Base-by-base conservation (phyloP, 1,140 invertebrate species). In the Diachasma alloeum region DNA sequence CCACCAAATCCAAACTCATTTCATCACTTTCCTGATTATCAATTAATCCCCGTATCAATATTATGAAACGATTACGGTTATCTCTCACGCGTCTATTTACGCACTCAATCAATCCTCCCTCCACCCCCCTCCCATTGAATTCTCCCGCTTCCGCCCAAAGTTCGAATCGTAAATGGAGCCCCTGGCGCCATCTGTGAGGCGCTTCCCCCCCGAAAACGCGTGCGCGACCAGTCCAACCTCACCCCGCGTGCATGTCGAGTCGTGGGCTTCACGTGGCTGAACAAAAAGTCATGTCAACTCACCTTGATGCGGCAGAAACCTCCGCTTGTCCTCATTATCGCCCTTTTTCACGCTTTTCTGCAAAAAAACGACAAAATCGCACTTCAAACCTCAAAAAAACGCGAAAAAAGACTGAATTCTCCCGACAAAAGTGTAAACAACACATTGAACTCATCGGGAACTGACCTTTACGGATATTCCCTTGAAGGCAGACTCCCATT, bases 401-500 rank as follows among this genome's bases (percentile, higher is more conserved):
- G 15, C 22, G n/a, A 24, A 53, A 72, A 56, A 56, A 17, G 9
- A 17, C 44, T 19, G 39, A 22, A 46, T 22, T 70, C 6, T 19
- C 31, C 4, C 15, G n/a, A 68, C 31, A 0, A 46, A 3, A 37
- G 8, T 44, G 39, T 19, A 42, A 70, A 24, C 10, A 3, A 46
- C 17, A 2, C 10, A 44, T 31, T 1, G 0, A 70, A 76, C n/a
- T n/a, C 24, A 42, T 13, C 10, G 39, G 39, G 13, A 72, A 78
- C 78, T n/a, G 22, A 81, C 80, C 67, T 42, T 42, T 39, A 31
- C 77, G 22, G 42, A 44, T 13, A 80, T 79, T 39, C 84, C 82
- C 72, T 81, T 82, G 3, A 83, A 77, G 39, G 89, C 78, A 0
- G 89, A 85, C 78, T 92, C 91, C 81, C 90, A 94, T 83, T 92